phyloP scores from a whole-genome alignment of 92 coral and sea anemone species.

The Zoanthus sociatus region DNA sequence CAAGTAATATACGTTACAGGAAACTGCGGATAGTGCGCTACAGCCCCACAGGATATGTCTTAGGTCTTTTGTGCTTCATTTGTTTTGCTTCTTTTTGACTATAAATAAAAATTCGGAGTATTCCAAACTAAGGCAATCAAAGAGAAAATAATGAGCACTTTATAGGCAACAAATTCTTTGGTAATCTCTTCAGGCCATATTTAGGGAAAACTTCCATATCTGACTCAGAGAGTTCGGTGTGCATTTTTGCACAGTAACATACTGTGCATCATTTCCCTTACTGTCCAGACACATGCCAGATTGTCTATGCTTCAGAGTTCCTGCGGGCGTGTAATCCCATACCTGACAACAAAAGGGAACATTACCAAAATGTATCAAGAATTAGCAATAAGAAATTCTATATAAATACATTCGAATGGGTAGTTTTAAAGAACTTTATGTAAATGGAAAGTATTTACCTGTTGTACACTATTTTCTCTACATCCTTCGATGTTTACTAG shows the following conservation, averaged over 20 bases:
- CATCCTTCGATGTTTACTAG: conserved; percentile 88
- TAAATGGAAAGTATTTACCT: conserved; percentile 60
- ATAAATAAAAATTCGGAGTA: too few relatives aligned
- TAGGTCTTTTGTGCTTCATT: too few relatives aligned
- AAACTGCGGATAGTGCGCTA: too few relatives aligned
- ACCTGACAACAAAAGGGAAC: conserved; percentile 52
- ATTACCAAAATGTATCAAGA: background rate
- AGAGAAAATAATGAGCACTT: too few relatives aligned
- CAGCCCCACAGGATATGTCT: too few relatives aligned
- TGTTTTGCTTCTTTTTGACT: too few relatives aligned
- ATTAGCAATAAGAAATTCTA: background rate
- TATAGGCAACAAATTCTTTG: background rate
- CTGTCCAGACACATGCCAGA: conserved; percentile 92
- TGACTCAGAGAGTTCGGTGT: conserved; percentile 61
- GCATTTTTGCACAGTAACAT: conserved; percentile 74
- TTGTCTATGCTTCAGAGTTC: conserved; percentile 78
- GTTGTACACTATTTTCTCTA: conserved; percentile 75
- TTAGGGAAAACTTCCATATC: conserved; percentile 91
- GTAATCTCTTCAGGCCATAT: conserved; percentile 59
- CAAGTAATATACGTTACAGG: too few relatives aligned
- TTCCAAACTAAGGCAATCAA: too few relatives aligned
- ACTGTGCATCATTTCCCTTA: conserved; percentile 60
- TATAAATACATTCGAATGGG: background rate
- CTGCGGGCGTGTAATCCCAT: conserved; percentile 86
- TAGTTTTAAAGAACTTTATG: background rate